Percentiles rank a stretch among this genome's conserved stretches.
Evolutionary conservation across 2,113 vertebrate genomes (phyloP).

Genomic region (Melanotaenia duboulayi): DNA sequence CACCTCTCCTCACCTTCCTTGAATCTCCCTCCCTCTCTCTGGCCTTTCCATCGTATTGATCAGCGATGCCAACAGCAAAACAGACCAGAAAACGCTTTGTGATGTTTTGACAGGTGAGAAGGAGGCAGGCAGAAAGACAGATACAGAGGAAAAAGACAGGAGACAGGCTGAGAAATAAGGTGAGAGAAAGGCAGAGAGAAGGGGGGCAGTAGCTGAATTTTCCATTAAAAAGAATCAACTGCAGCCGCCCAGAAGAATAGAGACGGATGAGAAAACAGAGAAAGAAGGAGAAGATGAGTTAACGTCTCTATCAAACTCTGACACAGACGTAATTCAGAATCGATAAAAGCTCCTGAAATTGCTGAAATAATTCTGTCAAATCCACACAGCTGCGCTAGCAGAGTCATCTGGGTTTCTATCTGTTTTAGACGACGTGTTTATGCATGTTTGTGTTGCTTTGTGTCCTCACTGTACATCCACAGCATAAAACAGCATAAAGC

Average conservation of each 20-base stretch:
- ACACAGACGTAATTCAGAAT: conserved; percentile 39
- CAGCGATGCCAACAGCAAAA: conserved; percentile 80
- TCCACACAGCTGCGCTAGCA: conserved; percentile 52
- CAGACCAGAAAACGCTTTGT: conserved; percentile 78
- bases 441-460: not conserved
- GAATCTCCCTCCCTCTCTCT: conserved; percentile 36
- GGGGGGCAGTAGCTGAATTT: conserved; percentile 48
- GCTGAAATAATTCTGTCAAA: conserved; percentile 51
- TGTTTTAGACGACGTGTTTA: not conserved
- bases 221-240: conserved; percentile 59
- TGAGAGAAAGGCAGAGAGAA: conserved; percentile 11
- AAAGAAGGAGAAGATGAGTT: conserved; percentile 40
- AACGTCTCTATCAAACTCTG: conserved; percentile 38
- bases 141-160: conserved; percentile 6
- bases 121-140: conserved; percentile 30
- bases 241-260: conserved; percentile 39
- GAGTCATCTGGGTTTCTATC: conserved; percentile 3
- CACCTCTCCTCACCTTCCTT: conserved; percentile 11
- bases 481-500: too few species aligned
- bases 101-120: conserved; percentile 83
- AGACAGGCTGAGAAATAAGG: too few species aligned
- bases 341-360: conserved; percentile 42
- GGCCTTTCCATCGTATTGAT: conserved; percentile 89
- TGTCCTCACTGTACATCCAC: not conserved
- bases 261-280: conserved; percentile 52